phyloP scores from a whole-genome alignment of 2,888 invertebrate genomes.

The Melipona bicolor region DNA sequence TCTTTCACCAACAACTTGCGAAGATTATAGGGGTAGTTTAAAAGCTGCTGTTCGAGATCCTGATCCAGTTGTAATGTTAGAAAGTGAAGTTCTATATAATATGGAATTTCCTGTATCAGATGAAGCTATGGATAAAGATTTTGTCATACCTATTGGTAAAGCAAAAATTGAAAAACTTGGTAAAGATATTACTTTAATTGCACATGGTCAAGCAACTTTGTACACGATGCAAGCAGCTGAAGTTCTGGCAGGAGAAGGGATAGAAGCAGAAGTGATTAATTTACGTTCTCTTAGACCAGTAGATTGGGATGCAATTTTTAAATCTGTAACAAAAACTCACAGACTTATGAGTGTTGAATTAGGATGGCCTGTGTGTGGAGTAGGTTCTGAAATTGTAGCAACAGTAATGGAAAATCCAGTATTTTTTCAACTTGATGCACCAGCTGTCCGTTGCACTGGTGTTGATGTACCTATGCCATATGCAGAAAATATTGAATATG shows the following conservation, averaged over 20 bases:
- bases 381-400: slow-evolving; percentile 78
- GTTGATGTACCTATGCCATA: slow-evolving; percentile 73
- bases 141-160: slow-evolving; percentile 71
- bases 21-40: slow-evolving; percentile 87
- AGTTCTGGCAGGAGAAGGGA: slow-evolving; percentile 79
- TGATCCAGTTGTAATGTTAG: slow-evolving; percentile 87
- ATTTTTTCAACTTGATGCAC: slow-evolving; percentile 73
- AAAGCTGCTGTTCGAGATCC: slow-evolving; percentile 88
- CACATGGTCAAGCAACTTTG: slow-evolving; percentile 65
- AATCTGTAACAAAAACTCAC: slow-evolving; percentile 88
- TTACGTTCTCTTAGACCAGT: slow-evolving; percentile 87
- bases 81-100: slow-evolving; percentile 88
- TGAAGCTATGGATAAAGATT: slow-evolving; percentile 69
- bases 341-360: slow-evolving; percentile 87
- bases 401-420: slow-evolving; percentile 72
- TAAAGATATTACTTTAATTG: slow-evolving; percentile 68
- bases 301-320: slow-evolving; percentile 80
- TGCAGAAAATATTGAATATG: slow-evolving; percentile 70
- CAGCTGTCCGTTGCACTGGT: slow-evolving; percentile 69
- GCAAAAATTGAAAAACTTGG: slow-evolving; percentile 71
- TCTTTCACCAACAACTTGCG: slow-evolving; percentile 86
- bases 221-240: slow-evolving; percentile 70
- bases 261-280: slow-evolving; percentile 87
- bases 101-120: slow-evolving; percentile 84
- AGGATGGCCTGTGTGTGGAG: slow-evolving; percentile 88